Conservation (phyloP, 2,113 vertebrate genomes). For the Zosterops hypoxanthus region DNA sequence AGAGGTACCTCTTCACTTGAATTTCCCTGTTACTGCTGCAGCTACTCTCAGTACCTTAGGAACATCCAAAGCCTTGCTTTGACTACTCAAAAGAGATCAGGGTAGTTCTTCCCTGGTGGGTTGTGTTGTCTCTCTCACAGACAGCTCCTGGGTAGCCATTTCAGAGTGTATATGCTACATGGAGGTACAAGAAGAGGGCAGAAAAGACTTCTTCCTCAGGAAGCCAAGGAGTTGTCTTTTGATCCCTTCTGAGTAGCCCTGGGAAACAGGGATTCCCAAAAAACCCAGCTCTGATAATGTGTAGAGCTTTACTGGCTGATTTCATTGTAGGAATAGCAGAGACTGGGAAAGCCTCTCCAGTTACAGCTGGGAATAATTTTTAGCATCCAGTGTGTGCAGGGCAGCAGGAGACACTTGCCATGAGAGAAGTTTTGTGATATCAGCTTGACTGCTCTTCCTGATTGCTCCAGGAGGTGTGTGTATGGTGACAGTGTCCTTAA, state of each 20-base stretch:
- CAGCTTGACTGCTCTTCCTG: not conserved
- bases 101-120: not conserved
- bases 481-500: not conserved
- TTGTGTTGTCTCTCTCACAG: not conserved
- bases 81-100: not conserved
- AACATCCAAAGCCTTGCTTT: not conserved
- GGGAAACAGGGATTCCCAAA: not conserved
- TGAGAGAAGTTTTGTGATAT: not conserved
- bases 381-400: not conserved
- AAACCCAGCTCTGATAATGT: not conserved
- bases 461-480: rapidly evolving
- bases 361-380: not conserved
- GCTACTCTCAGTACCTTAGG: not conserved
- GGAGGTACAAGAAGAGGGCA: not conserved
- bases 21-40: not conserved
- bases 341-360: not conserved
- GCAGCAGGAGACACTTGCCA: not conserved
- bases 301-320: not conserved
- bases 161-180: not conserved
- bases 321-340: not conserved
- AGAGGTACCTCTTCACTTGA: not conserved
- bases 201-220: not conserved
- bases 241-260: not conserved
- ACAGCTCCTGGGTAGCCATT: not conserved
- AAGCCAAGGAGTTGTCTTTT: not conserved